Base-by-base conservation (phyloP, 2,797 vertebrate species). In the Loris lydekkerianus region DNA sequence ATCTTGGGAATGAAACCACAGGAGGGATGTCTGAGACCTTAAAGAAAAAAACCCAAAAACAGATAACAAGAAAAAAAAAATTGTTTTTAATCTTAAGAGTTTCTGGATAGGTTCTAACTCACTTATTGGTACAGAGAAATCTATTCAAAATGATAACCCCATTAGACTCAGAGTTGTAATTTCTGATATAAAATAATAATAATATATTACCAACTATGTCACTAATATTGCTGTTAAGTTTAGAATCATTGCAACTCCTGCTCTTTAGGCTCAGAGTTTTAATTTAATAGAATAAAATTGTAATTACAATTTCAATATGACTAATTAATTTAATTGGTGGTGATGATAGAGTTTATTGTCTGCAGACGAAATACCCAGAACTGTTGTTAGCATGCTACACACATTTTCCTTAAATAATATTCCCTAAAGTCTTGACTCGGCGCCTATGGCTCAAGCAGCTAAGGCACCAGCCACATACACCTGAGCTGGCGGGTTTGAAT, bases 271-370 rank as follows among this genome's bases (percentile, higher is more conserved):
- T 94, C 73, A 72, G 37, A 2, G 40, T 72, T 94, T 87, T 91
- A 82, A 94, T 90, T 95, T 96, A 89, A 93, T 91, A 69, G 31
- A 25, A 18, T 94, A 94, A 97, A 94, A 95, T 31, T 73, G 46
- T 72, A 91, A 94, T 82, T 83, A 87, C 9, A 92, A 89, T 69
- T 92, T 96, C 65, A 89, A 58, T 89, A 23, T 21, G 75, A 89
- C 84, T 87, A 84, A 94, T 92, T 92, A 92, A 94, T 87, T 96
- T 95, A 94, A 80, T 92, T 80, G 34, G 17, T 70, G 29, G 10
- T 88, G 69, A 87, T 72, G 95, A 78, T 69, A 93, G 13, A 76
- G 56, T 65, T 92, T 88, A 86, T 46, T 91, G 20, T 81, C 29
- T 77, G 7, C 17, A 90, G 67, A 87, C 40, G 69, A 88, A 87